phyloP scores from a whole-genome alignment of 2,113 vertebrate species.

The Dipodomys spectabilis region DNA sequence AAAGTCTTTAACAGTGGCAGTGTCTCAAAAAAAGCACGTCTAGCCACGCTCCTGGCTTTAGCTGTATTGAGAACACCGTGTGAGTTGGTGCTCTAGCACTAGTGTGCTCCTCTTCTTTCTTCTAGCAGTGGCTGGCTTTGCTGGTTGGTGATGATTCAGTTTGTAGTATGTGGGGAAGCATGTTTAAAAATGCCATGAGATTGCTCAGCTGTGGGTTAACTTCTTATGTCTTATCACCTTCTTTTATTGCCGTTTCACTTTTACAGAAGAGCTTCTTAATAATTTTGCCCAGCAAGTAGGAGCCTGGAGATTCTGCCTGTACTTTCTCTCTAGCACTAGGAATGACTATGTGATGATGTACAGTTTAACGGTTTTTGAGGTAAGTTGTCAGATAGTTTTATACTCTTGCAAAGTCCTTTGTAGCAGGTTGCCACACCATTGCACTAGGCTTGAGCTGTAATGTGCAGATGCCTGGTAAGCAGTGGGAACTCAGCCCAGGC shows the following conservation, averaged over 20 bases:
- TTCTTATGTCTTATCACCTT: constrained; percentile 56
- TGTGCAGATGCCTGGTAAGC: not conserved
- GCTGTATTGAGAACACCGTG: not conserved
- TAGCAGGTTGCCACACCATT: not conserved
- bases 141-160: not conserved
- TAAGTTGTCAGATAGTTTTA: constrained; percentile 82
- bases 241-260: constrained; percentile 76
- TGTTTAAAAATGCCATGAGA: not conserved
- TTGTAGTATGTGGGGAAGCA: not conserved
- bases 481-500: not conserved
- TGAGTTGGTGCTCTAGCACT: not conserved
- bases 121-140: constrained; percentile 36
- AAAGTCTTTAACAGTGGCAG: constrained; percentile 20
- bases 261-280: constrained; percentile 97
- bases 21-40: not conserved
- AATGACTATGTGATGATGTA: constrained; percentile 99
- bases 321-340: constrained; percentile 97
- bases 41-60: not conserved
- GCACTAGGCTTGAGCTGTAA: not conserved
- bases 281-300: constrained; percentile 99
- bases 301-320: constrained; percentile 98
- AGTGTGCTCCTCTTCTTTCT: not conserved
- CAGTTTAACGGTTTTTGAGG: constrained; percentile 99
- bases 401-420: constrained; percentile 41
- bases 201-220: not conserved